These are phyloP conservation scores for Australoheros scitulus DNA, from an alignment of 2,113 vertebrate species.

Conservation along the genomic window DNA sequence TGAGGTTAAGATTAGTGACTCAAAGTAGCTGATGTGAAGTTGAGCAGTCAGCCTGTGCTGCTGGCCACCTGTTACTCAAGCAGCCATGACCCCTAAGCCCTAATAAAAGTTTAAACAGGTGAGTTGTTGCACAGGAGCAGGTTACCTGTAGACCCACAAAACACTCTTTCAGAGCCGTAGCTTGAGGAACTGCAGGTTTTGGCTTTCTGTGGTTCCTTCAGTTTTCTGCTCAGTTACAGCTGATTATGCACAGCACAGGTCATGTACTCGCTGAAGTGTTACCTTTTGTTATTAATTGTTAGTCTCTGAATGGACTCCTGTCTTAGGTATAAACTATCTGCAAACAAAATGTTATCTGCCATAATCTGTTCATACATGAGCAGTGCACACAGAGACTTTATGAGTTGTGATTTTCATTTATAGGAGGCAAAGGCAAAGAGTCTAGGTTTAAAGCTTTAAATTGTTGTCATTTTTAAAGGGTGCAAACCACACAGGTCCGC, in stretches of 20 bases:
- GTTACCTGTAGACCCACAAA: background rate
- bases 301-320: accelerated
- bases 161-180: too few species aligned
- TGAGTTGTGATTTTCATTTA: background rate
- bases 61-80: background rate
- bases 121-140: background rate
- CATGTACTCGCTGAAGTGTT: background rate
- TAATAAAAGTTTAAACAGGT: too few species aligned
- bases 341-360: background rate
- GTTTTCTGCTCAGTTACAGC: too few species aligned
- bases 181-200: too few species aligned
- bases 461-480: background rate
- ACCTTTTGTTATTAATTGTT: background rate
- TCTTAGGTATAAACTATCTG: background rate
- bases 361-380: background rate
- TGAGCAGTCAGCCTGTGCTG: background rate
- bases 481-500: background rate
- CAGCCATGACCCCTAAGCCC: background rate
- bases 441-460: background rate
- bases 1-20: background rate
- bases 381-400: background rate
- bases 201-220: too few species aligned
- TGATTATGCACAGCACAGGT: too few species aligned
- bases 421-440: background rate
- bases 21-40: background rate